phyloP scores from a whole-genome alignment of 2,113 vertebrate genomes.

The Neofelis nebulosa region DNA sequence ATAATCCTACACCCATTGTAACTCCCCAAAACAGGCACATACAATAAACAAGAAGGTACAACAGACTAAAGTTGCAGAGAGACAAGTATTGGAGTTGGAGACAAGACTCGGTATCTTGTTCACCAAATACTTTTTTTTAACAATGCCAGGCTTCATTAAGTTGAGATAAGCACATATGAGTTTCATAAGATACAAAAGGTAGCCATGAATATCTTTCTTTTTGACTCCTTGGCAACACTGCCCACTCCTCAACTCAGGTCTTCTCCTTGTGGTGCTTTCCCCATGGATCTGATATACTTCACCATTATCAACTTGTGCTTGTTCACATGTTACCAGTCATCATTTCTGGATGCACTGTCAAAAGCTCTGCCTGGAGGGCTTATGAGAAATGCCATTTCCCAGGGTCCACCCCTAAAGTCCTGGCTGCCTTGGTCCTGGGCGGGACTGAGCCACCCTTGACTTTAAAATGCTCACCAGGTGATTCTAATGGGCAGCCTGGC shows the following conservation, averaged over 20 bases:
- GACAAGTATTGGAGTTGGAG: not conserved
- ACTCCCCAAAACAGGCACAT: not conserved
- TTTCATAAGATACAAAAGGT: not conserved
- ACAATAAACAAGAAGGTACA: not conserved
- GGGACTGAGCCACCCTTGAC: not conserved
- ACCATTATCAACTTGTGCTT: not conserved
- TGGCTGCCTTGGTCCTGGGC: not conserved
- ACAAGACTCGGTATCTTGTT: not conserved
- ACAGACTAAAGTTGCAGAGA: not conserved
- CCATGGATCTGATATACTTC: not conserved
- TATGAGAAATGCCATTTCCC: not conserved
- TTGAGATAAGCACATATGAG: not conserved
- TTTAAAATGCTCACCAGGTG: not conserved
- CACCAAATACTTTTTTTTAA: not conserved
- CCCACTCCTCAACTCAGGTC: accelerated
- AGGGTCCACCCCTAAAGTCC: not conserved
- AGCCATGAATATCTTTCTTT: not conserved
- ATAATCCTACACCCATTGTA: not conserved
- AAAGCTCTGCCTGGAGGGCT: not conserved
- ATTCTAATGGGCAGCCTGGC: not conserved
- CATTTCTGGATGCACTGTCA: not conserved
- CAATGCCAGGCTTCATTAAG: not conserved
- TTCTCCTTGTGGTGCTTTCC: not conserved
- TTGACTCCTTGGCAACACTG: not conserved
- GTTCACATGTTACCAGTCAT: not conserved